A percentile compares a stretch with the other conserved stretches of the same genome.
phyloP scores from a whole-genome alignment of 23 tunicate genomes.

The Clavelina lepadiformis region DNA sequence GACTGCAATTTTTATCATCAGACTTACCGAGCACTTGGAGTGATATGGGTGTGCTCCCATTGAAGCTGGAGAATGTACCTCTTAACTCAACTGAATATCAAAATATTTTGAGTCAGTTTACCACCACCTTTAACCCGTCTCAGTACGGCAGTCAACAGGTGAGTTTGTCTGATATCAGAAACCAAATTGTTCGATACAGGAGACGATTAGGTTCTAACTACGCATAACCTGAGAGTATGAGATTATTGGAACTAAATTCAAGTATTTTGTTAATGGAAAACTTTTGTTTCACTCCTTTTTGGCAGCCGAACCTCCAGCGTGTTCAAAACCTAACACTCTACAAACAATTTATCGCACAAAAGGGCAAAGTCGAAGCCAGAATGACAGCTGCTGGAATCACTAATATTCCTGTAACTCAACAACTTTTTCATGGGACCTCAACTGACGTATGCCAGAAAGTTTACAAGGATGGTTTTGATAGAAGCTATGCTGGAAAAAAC shows the following conservation, averaged over 20 bases:
- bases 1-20: no score
- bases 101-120: neutral
- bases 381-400: constrained; percentile 1
- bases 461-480: constrained; percentile 53
- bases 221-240: no score
- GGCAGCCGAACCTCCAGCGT: no score
- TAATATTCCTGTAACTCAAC: constrained; percentile 17
- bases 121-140: no score
- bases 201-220: no score
- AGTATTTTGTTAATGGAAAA: no score
- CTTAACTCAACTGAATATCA: neutral
- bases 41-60: neutral
- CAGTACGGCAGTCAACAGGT: no score
- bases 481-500: constrained; percentile 72
- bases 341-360: constrained; percentile 61
- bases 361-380: constrained; percentile 43
- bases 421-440: constrained; percentile 65
- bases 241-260: no score
- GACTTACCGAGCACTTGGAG: neutral
- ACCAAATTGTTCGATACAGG: no score
- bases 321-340: constrained; percentile 60
- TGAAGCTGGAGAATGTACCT: neutral
- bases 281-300: no score
- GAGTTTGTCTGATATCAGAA: no score
- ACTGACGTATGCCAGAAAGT: constrained; percentile 29